These are phyloP conservation scores for Drosophila sp. DNA, from an alignment of 1,140 invertebrate species.

Conservation along the genomic window DNA sequence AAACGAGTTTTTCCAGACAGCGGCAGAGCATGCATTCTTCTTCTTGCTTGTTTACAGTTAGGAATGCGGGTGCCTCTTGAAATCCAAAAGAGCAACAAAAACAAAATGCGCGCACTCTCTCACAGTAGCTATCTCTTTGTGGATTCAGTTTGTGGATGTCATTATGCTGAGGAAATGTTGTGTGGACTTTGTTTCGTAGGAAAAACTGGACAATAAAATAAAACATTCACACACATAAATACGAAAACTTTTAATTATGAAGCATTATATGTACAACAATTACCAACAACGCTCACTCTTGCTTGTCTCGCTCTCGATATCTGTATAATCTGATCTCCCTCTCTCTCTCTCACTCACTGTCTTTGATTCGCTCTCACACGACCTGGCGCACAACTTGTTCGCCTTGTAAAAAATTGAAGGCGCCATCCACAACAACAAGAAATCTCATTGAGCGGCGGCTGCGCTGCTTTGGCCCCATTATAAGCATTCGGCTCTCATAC, in stretches of 20 bases:
- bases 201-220: constrained; percentile 40
- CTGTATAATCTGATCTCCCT: constrained; percentile 29
- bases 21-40: constrained; percentile 63
- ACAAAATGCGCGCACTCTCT: constrained; percentile 33
- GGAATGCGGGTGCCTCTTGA: constrained; percentile 71
- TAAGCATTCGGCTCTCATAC: constrained; percentile 32
- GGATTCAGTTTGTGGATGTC: constrained; percentile 43
- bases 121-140: constrained; percentile 24
- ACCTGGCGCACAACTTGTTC: constrained; percentile 67
- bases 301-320: constrained; percentile 17
- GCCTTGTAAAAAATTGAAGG: constrained; percentile 73
- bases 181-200: constrained; percentile 46
- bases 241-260: constrained; percentile 65
- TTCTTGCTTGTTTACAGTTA: constrained; percentile 80
- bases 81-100: constrained; percentile 54
- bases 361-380: constrained; percentile 5
- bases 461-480: constrained; percentile 77
- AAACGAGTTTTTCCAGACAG: constrained; percentile 76
- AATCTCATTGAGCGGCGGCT: constrained; percentile 54
- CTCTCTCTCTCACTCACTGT: background rate
- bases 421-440: constrained; percentile 44
- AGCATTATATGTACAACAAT: constrained; percentile 58
- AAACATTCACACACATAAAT: background rate
- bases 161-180: constrained; percentile 28
- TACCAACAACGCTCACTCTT: constrained; percentile 29